Base-by-base conservation (phyloP, 64 coral and sea anemone genomes). In the Pocillopora damicornis region DNA sequence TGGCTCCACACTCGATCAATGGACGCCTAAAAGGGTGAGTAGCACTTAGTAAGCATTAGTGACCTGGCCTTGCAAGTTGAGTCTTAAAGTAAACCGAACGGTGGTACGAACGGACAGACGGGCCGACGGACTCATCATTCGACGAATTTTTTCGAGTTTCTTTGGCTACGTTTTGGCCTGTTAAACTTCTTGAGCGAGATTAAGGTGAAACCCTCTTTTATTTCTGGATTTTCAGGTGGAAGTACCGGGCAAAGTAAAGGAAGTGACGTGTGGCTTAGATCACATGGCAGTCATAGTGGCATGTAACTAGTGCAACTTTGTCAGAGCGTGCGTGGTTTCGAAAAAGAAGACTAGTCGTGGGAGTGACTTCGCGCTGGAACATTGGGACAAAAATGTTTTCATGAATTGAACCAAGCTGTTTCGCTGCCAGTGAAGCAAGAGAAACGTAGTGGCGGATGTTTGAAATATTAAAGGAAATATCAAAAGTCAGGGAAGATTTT, bases 231-330 rank as follows among this genome's bases (percentile, higher is more conserved):
- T 64, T 80, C 16, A 96, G 94, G 94, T 96, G 87, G 68, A 45
- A n/a, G 76, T 96, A 18, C 91, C 90, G 26, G 94, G 94, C 4
- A 22, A 76, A 30, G 94, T 96, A 10, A 15, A 75, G 12, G 88
- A 93, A 37, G 76, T 93, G 42, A 96, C 87, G 56, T 96, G 94
- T 83, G 94, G 94, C 26, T 72, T 96, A n/a, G 91, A 96, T 61
- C 94, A 96, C 37, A 93, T 96, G 94, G 94, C 80, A 6, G 80
- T 18, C 18, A 18, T 83, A 16, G 37, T 83, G 12, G 36, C 16
- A 13, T 64, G 3, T 14, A 35, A 13, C 58, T 87, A 15, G 76
- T 9, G 35, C 67, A 36, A 68, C 63, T 65, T 15, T 12, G 20
- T 7, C 67, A 62, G 57, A 9, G 23, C 80, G 56, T 37, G 63